Base-by-base conservation (phyloP, 2,797 vertebrate genomes). In the Rhinoraja longicauda region DNA sequence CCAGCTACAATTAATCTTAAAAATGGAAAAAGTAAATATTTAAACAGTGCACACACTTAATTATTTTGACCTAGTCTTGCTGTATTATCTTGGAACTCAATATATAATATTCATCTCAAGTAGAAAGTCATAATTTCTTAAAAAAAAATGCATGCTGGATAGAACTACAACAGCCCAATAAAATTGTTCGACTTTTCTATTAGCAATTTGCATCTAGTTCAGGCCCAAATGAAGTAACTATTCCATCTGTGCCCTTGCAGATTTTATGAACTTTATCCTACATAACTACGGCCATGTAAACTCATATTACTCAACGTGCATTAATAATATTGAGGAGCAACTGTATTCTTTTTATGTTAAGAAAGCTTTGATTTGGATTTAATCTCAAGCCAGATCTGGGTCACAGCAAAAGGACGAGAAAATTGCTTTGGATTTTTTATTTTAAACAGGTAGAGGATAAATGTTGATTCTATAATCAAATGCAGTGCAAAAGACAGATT, bases 361-460 rank as follows among this genome's bases (percentile, higher is more conserved):
- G 29, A 26, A 82, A 6, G 59, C 64, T 88, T n/a, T 88, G 29
- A 64, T 59, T n/a, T 88, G n/a, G 13, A 88, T 64, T 88, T 32
- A 29, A 88, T 32, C 59, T 88, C 84, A 32, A 59, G 57, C 82
- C 86, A 88, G 59, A 88, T 88, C 84, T 64, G 15, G 59, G n/a
- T 64, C 84, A 86, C 53, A 21, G 84, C 29, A 88, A 0, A 88
- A 2, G 59, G 6, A 15, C 79, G 39, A 13, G 12, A 82, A 32
- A 86, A 12, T 59, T 57, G 24, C 6, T 6, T 59, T 84, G 26
- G 26, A 86, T 86, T 88, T 64, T 6, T 32, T 36, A 32, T 12
- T 67, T 67, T 17, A 12, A 19, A 8, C 24, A 62, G 12, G 29
- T 29, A 62, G 53, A 84, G 26, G 29, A 88, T 21, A 77, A 77